These are phyloP conservation scores for Pemphigus obesinymphae DNA, from an alignment of 1,140 invertebrate genomes.

Conservation along the genomic window DNA sequence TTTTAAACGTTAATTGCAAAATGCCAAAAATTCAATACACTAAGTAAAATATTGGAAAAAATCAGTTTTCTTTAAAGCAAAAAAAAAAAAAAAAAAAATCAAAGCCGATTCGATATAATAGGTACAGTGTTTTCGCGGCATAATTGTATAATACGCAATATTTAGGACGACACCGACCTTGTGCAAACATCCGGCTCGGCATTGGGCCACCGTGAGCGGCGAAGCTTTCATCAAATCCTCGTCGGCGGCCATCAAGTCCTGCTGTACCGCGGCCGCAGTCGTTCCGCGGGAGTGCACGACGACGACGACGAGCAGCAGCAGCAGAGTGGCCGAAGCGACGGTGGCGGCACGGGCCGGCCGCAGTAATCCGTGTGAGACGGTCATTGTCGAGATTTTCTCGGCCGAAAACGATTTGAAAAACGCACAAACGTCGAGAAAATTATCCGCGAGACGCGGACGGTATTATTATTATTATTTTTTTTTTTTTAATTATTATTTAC, in stretches of 20 bases:
- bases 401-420: neutral
- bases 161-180: slow-evolving; percentile 55
- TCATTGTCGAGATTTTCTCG: neutral
- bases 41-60: too few species aligned
- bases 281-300: neutral
- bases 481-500: too few species aligned
- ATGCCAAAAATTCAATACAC: too few species aligned
- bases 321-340: too few species aligned
- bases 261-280: neutral
- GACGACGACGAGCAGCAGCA: neutral
- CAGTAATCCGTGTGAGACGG: neutral
- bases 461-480: neutral
- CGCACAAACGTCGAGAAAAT: neutral
- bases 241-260: neutral
- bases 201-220: slow-evolving; percentile 62
- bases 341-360: neutral
- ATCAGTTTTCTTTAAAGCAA: too few species aligned
- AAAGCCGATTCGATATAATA: too few species aligned
- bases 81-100: too few species aligned
- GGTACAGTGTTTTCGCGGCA: too few species aligned
- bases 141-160: neutral
- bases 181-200: slow-evolving; percentile 62
- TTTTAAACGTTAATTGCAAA: too few species aligned
- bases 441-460: neutral
- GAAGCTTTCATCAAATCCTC: slow-evolving; percentile 54